Base-by-base conservation (phyloP, 2,113 vertebrate genomes). In the Puffinus mauretanicus region DNA sequence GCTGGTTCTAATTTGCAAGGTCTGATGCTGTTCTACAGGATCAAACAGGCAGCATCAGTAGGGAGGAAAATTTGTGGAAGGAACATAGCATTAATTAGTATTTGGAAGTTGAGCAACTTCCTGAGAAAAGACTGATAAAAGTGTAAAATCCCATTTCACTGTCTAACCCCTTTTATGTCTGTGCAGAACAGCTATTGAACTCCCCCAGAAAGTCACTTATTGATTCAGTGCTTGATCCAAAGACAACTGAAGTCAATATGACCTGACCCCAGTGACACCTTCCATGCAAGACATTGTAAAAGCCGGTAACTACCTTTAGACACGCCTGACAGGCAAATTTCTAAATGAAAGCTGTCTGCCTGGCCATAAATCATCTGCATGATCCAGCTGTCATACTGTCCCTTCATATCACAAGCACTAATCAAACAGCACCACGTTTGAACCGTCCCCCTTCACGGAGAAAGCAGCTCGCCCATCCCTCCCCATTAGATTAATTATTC, bases 51-150 rank as follows among this genome's bases (percentile, higher is more conserved):
- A 58, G 78, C 87, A 83, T 21, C 85, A 66, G 82, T 26, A 80
- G 67, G 71, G 89, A 94, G 51, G 40, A 73, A 86, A 55, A 81
- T 19, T 61, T 15, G 6, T 55, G 36, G 76, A 90, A 70, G 46
- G 66, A 69, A 90, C 71, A 55, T 1, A 86, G 54, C 51, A 82
- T 89, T 88, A 90, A 92, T 95, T 93, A 96, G 76, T 58, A 47
- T 42, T 47, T 61, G 71, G 66, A 96, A 92, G 79, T 51, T 49
- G 55, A 85, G 64, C 54, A 94, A 92, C 75, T 85, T 93, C 81
- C 75, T 51, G 42, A 60, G 85, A 70, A 54, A 80, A 73, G 66
- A 62, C 30, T 38, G 92, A 82, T 57, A 22, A 18, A 96, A 96
- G 66, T 40, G 25, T 47, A 42, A 93, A 70, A n/a, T 46, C 66